Evolutionary conservation across 30 jellyfish, hydroid and myxozoan genomes (phyloP).

Genomic region (Hydractinia echinata): DNA sequence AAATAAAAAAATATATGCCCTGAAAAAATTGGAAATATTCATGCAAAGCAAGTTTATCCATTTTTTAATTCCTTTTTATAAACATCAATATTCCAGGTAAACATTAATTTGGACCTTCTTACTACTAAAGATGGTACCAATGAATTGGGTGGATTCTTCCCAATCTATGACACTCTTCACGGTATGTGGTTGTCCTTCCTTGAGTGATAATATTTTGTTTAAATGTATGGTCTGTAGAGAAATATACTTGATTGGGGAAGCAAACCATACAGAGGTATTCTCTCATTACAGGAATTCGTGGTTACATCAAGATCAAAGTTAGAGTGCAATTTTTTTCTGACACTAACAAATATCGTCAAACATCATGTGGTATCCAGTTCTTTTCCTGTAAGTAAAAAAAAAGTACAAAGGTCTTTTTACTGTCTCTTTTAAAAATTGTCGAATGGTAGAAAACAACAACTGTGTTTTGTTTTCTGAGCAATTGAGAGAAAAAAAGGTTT

Average conservation of each 20-base stretch:
- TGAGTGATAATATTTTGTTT: too few species aligned
- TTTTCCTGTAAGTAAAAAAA: slow-evolving; percentile 56
- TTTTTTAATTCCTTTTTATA: background rate
- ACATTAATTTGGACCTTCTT: slow-evolving; percentile 55
- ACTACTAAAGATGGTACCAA: slow-evolving; percentile 70
- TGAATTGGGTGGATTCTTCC: slow-evolving; percentile 92
- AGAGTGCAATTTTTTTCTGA: slow-evolving; percentile 79
- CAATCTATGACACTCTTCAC: slow-evolving; percentile 90
- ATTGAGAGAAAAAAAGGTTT: too few species aligned
- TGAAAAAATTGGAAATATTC: background rate
- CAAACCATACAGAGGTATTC: background rate
- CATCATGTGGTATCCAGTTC: slow-evolving; percentile 85
- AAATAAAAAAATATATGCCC: too few species aligned
- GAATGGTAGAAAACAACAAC: too few species aligned
- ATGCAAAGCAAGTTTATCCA: background rate
- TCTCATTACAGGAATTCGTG: slow-evolving; percentile 71
- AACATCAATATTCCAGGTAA: slow-evolving; percentile 46
- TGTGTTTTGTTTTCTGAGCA: too few species aligned
- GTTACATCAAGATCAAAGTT: slow-evolving; percentile 57
- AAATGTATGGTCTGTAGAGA: too few species aligned
- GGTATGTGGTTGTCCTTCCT: slow-evolving; percentile 34
- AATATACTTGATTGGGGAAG: too few species aligned
- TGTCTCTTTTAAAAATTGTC: background rate
- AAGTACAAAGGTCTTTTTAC: background rate
- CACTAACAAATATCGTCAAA: slow-evolving; percentile 75